Percentiles rank a stretch among this genome's conserved stretches.
These are phyloP conservation scores for Osmoderma eremita DNA, from an alignment of 2,888 invertebrate species.

Conservation along the genomic window DNA sequence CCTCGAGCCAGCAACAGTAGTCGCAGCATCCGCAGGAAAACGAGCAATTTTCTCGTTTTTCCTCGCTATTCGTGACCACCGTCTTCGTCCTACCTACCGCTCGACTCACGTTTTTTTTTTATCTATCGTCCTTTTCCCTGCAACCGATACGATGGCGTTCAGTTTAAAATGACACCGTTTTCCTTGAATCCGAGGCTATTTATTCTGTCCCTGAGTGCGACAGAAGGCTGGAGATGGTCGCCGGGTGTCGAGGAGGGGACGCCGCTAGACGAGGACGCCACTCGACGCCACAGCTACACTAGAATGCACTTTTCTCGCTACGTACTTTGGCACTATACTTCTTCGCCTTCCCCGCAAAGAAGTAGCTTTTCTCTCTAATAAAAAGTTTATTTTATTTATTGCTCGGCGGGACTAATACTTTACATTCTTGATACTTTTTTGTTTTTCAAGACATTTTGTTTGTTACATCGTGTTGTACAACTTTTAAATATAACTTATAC, in stretches of 20 bases:
- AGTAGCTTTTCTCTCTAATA: constrained; percentile 32
- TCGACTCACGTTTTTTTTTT: constrained; percentile 11
- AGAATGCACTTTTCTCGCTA: constrained; percentile 53
- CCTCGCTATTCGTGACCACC: constrained; percentile 9
- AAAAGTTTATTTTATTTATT: constrained; percentile 40
- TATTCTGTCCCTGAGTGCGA: constrained; percentile 38
- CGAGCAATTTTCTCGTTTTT: constrained; percentile 7
- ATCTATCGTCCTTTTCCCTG: constrained; percentile 1
- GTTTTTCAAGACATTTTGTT: too few relatives aligned
- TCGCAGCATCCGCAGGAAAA: background rate
- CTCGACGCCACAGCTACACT: constrained; percentile 52
- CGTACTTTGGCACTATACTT: constrained; percentile 51
- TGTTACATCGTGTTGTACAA: background rate
- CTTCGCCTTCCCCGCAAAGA: constrained; percentile 32
- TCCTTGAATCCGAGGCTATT: constrained; percentile 41
- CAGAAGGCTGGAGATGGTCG: constrained; percentile 23
- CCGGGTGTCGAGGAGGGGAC: constrained; percentile 41
- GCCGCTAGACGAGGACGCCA: constrained; percentile 46
- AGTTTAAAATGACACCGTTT: constrained; percentile 35
- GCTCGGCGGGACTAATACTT: constrained; percentile 26
- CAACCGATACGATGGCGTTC: constrained; percentile 31
- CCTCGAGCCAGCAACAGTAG: background rate
- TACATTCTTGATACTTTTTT: background rate
- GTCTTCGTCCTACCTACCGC: constrained; percentile 10
- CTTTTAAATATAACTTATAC: background rate